phyloP scores from a whole-genome alignment of 2,113 vertebrate genomes.

The Oncorhynchus kisutch region DNA sequence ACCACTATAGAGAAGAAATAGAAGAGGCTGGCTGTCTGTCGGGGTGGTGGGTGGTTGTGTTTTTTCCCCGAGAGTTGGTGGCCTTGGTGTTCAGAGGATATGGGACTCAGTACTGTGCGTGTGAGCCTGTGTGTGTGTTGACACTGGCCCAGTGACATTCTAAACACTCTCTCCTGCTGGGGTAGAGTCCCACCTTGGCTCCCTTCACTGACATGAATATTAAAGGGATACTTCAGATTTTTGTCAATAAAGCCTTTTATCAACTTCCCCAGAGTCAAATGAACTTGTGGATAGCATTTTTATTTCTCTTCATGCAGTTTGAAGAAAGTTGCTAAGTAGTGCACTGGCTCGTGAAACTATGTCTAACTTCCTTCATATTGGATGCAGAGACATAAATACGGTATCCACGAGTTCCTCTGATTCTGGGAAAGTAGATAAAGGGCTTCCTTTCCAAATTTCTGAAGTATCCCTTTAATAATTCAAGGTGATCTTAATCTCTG shows the following conservation, averaged over 20 bases:
- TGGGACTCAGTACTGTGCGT: constrained; percentile 21
- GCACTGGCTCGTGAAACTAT: no score
- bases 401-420: no score
- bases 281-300: no score
- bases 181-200: constrained; percentile 17
- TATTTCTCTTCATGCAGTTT: no score
- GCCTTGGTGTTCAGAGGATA: constrained; percentile 38
- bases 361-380: no score
- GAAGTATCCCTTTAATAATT: constrained; percentile 57
- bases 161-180: constrained; percentile 38
- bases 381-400: no score
- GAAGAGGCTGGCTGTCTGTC: background rate
- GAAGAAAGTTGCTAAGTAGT: no score
- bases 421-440: no score
- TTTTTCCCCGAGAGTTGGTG: constrained; percentile 9
- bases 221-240: background rate
- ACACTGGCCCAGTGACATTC: constrained; percentile 60
- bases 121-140: constrained; percentile 34
- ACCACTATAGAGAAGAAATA: constrained; percentile 9
- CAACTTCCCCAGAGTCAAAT: no score
- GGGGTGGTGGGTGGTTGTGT: background rate
- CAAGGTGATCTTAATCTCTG: constrained; percentile 60
- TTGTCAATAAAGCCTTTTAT: no score
- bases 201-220: constrained; percentile 58
- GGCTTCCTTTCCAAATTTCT: no score